Evolutionary conservation across 2,797 vertebrate species (phyloP), one percentile per base, ranked within the genome.

Genomic region (Tamandua tetradactyla): DNA sequence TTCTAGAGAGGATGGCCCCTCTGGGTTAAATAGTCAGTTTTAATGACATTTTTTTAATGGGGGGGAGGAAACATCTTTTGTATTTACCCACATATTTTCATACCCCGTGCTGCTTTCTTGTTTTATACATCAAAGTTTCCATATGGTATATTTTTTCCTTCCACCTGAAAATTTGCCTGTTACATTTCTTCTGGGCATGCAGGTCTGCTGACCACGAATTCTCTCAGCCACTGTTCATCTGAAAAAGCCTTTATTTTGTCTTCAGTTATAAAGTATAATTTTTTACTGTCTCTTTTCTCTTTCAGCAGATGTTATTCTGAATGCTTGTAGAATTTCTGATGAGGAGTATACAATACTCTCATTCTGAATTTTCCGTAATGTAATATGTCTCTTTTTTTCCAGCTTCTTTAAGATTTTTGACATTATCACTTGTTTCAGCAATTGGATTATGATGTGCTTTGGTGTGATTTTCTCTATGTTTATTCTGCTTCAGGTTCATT

Each of bases 391-490:
- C 57, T 91, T 59, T 25, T 55, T 68, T 61, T 27, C n/a, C 69
- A 25, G 14, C 30, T 74, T 57, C 75, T 87, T 82, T 57, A 78
- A 78, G 64, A 92, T 62, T 83, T 55, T 61, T 87, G 32, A 87
- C n/a, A 84, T 30, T 78, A 66, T 92, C n/a, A 22, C 3, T 2
- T 42, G 27, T 90, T 83, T 93, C 23, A 85, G 32, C 27, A 71
- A 76, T 85, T 87, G 61, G 57, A 32, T 84, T 88, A 61, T 68
- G 59, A 86, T 74, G n/a, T 68, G 35, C 44, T 42, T 95, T 76
- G 30, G 30, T 59, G 23, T 59, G 49, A 40, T 81, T 87, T 52
- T 84, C 69, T 66, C 64, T 91, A 35, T 84, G n/a, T 78, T 79
- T 68, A 25, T 47, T 89, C 59, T 87, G 62, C 52, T 52, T 87